These are phyloP conservation scores for Luidia sarsii DNA, from an alignment of 53 echinoderm and acorn worm genomes.

Conservation along the genomic window DNA sequence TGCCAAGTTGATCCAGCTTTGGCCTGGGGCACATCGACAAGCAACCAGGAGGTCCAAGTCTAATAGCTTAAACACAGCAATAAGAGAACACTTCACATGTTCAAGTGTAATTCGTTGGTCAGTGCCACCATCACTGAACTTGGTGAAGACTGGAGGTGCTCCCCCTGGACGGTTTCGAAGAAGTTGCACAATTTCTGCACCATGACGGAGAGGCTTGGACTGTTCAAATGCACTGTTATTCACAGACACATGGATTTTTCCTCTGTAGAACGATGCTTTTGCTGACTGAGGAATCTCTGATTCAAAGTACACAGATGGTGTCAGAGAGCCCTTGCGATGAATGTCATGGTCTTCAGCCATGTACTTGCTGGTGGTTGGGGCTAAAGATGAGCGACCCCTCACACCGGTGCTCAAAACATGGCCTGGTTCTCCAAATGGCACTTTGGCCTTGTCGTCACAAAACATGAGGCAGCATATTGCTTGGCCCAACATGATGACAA, in stretches of 20 bases:
- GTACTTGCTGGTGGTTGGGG: constrained; percentile 12
- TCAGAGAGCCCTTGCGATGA: constrained; percentile 33
- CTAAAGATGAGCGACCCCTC: constrained; percentile 5
- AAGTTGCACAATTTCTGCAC: constrained; percentile 9
- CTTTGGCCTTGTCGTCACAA: constrained; percentile 45
- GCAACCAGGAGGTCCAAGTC: constrained; percentile 36
- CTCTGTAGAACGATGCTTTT: constrained; percentile 29
- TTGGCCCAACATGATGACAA: neutral
- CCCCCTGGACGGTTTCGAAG: neutral
- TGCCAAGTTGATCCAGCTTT: constrained; percentile 28
- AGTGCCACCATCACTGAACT: constrained; percentile 41
- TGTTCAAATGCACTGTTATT: constrained; percentile 28
- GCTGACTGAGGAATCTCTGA: constrained; percentile 30
- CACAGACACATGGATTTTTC: constrained; percentile 8
- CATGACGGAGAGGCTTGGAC: constrained; percentile 55
- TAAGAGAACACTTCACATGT: constrained; percentile 26
- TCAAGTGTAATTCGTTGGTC: constrained; percentile 30
- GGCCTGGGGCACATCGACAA: constrained; percentile 27
- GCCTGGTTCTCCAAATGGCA: constrained; percentile 47
- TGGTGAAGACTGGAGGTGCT: neutral
- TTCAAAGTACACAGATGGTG: constrained; percentile 31
- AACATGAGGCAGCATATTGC: constrained; percentile 1
- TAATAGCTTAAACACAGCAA: neutral
- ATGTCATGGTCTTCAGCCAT: constrained; percentile 38
- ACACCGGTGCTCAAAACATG: constrained; percentile 36